Evolutionary conservation across 2,797 vertebrate genomes (phyloP), one percentile per base, ranked within the genome.

Genomic region (Amniataba percoides): DNA sequence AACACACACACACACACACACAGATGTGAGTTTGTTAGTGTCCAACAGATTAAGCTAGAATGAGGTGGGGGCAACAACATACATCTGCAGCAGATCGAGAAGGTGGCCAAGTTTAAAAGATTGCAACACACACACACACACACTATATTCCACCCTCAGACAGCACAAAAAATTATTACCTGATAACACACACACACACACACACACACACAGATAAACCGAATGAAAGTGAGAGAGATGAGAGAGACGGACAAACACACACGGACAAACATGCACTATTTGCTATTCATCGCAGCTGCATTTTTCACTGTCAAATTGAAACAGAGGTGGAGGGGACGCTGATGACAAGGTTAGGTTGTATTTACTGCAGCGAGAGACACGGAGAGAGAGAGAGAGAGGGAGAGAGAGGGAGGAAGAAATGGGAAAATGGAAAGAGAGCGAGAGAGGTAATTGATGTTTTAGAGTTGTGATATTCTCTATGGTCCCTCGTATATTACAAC

Each of bases 401-500:
- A 25, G 49, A 71, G 34, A 59, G 61, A 64, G 31, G 46, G 21
- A 48, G 74, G 51, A 31, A 36, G 40, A 70, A 61, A 75, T 1
- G 34, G 34, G 55, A 23, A 43, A 55, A 36, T 36, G 34, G 64
- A 61, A 9, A 40, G 23, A 48, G 59, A 57, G 59, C 14, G 36
- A 70, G 68, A 31, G 66, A 75, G 69, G 78, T 90, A 92, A 92
- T 81, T 90, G 86, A 92, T 92, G 91, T 88, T 92, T 88, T 87
- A 68, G 74, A 87, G 86, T 78, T 77, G 77, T 81, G 87, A 90
- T 88, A 91, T 88, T 89, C 91, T 93, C 88, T 81, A 81, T 82
- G 86, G 90, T 81, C 85, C 57, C 82, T 84, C 81, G 21, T 92
- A 92, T 89, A 90, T 93, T 89, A 91, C 88, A 89, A 83, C 82